Percentiles rank a stretch among this genome's conserved stretches.
Conservation (phyloP, 2,797 vertebrate species). For the Hapalemur alaotrensis region DNA sequence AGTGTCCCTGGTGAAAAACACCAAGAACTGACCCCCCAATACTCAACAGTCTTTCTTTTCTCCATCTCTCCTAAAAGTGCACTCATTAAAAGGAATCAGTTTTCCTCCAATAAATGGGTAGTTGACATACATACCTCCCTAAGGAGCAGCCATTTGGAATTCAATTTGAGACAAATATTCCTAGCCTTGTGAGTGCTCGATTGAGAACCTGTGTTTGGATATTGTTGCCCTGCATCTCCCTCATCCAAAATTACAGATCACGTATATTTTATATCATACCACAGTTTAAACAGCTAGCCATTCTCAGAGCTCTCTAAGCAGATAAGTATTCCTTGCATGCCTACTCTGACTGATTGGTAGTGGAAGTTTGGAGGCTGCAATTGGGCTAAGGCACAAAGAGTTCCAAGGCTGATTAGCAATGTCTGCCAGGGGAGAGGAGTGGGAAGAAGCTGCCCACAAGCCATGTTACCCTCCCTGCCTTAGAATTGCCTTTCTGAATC, state of each 20-base stretch:
- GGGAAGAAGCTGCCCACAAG: not conserved
- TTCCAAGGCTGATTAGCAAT: not conserved
- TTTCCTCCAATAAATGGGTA: not conserved
- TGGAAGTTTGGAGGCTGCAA: not conserved
- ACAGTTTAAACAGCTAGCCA: not conserved
- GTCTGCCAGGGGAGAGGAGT: not conserved
- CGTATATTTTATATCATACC: not conserved
- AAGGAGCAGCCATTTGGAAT: not conserved
- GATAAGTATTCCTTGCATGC: not conserved
- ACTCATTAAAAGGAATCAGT: not conserved
- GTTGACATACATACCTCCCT: not conserved
- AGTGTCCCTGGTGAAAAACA: not conserved
- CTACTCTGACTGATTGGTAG: not conserved
- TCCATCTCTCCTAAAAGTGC: not conserved
- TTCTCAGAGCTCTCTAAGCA: not conserved
- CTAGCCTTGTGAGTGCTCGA: not conserved
- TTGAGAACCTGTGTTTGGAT: not conserved
- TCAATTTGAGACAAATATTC: not conserved
- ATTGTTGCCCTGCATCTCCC: not conserved
- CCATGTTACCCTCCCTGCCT: not conserved
- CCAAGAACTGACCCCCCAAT: not conserved
- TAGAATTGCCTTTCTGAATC: not conserved
- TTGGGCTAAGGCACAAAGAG: not conserved
- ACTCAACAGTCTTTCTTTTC: not conserved
- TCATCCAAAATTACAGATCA: not conserved